phyloP scores from a whole-genome alignment of 2,888 invertebrate genomes.

The Harpagoxenus sublaevis region DNA sequence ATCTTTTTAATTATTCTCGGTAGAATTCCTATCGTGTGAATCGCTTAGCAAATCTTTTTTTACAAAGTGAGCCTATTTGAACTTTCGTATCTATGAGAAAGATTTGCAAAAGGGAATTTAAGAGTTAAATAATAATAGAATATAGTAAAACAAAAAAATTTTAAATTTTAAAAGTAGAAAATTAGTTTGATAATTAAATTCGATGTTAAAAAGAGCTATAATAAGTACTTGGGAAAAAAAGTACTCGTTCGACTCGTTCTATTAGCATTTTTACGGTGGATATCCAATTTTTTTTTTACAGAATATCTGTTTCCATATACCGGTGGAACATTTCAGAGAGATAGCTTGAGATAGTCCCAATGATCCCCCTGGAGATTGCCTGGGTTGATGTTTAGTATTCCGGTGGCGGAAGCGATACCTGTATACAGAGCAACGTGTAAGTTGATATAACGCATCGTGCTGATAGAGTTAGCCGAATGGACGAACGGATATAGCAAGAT shows the following conservation, averaged over 20 bases:
- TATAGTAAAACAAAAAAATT: background rate
- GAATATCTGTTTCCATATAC: background rate
- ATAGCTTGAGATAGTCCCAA: constrained; percentile 13
- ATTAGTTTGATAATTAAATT: background rate
- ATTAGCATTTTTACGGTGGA: background rate
- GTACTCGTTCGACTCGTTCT: background rate
- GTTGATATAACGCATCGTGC: constrained; percentile 39
- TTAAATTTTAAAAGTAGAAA: background rate
- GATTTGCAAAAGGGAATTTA: background rate
- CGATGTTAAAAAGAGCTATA: background rate
- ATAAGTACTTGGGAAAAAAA: background rate
- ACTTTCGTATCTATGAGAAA: background rate
- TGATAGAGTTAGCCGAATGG: constrained; percentile 12
- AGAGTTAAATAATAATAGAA: background rate
- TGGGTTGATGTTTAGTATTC: constrained; percentile 39
- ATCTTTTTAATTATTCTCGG: background rate
- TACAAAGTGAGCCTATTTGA: background rate
- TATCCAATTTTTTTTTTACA: constrained; percentile 1
- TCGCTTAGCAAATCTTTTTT: background rate
- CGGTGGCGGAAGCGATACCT: background rate
- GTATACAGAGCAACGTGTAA: constrained; percentile 3
- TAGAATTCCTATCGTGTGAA: background rate
- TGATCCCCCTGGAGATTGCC: constrained; percentile 16
- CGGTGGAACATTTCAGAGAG: background rate
- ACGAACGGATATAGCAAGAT: constrained; percentile 1